These are phyloP conservation scores for Eupsilia transversa DNA, from an alignment of 2,888 invertebrate genomes.

Conservation along the genomic window DNA sequence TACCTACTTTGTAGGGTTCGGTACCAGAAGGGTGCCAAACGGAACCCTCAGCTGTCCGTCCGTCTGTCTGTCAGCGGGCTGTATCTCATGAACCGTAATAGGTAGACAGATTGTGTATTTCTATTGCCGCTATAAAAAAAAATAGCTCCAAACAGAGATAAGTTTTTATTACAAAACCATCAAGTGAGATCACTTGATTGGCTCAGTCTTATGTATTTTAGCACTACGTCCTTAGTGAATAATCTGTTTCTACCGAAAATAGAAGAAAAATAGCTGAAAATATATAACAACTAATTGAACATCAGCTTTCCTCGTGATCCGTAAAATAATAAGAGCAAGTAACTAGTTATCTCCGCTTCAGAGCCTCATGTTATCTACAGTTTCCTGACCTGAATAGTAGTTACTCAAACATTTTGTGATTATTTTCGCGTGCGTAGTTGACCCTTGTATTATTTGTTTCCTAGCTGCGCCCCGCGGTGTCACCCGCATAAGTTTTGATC, in stretches of 20 bases:
- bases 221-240: not conserved
- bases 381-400: slow-evolving; percentile 59
- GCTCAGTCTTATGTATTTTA: too few relatives aligned
- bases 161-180: not conserved
- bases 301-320: slow-evolving; percentile 34
- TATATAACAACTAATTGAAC: not conserved
- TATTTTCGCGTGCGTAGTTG: slow-evolving; percentile 55
- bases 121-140: too few relatives aligned
- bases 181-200: too few relatives aligned
- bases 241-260: not conserved
- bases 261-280: not conserved
- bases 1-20: too few relatives aligned
- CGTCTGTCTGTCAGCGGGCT: too few relatives aligned
- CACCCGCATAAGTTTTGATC: too few relatives aligned
- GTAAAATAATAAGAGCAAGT: slow-evolving; percentile 12
- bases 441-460: slow-evolving; percentile 35
- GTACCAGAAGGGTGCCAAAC: too few relatives aligned
- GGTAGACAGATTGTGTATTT: too few relatives aligned
- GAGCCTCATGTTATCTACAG: slow-evolving; percentile 34
- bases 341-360: slow-evolving; percentile 56
- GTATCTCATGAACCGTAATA: too few relatives aligned
- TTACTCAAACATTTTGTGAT: slow-evolving; percentile 45
- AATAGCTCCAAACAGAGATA: not conserved
- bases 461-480: too few relatives aligned
- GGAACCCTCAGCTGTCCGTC: too few relatives aligned